These are phyloP conservation scores for Aleadryas rufinucha DNA, from an alignment of 2,113 vertebrate genomes.

Conservation along the genomic window DNA sequence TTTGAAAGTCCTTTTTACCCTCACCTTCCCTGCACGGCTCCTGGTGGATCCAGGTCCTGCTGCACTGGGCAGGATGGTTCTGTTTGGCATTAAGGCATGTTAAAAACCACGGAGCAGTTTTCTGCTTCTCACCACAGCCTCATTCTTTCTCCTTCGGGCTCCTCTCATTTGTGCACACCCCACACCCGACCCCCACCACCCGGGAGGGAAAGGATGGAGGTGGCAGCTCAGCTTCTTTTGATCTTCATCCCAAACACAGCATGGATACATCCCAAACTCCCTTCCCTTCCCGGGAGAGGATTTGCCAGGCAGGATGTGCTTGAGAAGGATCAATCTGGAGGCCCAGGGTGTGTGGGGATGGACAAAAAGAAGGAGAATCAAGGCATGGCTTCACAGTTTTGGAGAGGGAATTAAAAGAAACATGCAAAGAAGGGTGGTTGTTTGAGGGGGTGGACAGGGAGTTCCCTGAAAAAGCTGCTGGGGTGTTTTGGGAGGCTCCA, in stretches of 20 bases:
- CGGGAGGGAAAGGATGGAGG: constrained; percentile 21
- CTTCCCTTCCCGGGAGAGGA: not conserved
- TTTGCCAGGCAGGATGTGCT: not conserved
- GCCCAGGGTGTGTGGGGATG: too few species aligned
- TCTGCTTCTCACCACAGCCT: not conserved
- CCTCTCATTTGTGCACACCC: not conserved
- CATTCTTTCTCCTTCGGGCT: not conserved
- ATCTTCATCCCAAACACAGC: not conserved
- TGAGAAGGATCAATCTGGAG: not conserved
- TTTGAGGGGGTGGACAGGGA: not conserved
- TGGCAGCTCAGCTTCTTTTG: not conserved
- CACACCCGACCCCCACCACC: not conserved
- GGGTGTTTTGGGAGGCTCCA: not conserved
- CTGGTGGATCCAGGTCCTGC: not conserved
- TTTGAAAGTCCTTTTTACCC: not conserved
- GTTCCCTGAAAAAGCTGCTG: not conserved
- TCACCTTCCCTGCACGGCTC: not conserved
- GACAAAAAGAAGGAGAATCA: not conserved
- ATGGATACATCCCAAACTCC: not conserved
- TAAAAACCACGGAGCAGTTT: not conserved
- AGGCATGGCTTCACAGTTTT: not conserved
- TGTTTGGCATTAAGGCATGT: not conserved
- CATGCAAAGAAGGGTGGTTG: not conserved
- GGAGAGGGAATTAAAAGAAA: not conserved
- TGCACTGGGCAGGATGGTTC: not conserved